Conservation (phyloP, 2,797 vertebrate genomes). For the Parotocinclus haroldoi region DNA sequence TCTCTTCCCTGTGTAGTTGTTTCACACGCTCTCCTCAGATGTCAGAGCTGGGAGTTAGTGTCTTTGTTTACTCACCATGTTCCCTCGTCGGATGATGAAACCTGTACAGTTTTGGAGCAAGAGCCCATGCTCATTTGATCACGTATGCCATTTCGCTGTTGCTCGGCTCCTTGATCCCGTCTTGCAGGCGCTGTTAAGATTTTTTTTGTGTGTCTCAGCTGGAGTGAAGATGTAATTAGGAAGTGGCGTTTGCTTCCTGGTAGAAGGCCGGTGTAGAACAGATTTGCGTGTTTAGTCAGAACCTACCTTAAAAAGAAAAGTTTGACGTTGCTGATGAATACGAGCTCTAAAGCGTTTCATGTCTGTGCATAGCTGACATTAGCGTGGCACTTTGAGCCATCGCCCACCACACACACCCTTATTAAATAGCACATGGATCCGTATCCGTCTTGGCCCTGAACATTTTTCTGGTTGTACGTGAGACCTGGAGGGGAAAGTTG, state of each 20-base stretch:
- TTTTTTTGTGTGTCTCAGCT: constrained; percentile 48
- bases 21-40: constrained; percentile 44
- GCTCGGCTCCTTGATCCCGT: constrained; percentile 62
- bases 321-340: no score
- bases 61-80: constrained; percentile 62
- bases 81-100: constrained; percentile 77
- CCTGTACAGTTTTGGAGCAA: constrained; percentile 70
- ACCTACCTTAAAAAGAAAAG: no score
- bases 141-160: constrained; percentile 44
- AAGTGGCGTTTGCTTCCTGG: constrained; percentile 49
- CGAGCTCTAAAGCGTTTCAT: constrained; percentile 73
- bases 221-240: constrained; percentile 53
- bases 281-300: background rate
- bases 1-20: constrained; percentile 4
- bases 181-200: constrained; percentile 52
- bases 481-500: no score
- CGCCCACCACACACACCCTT: constrained; percentile 92
- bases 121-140: constrained; percentile 56
- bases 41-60: constrained; percentile 57
- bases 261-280: background rate
- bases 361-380: constrained; percentile 83
- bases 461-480: no score
- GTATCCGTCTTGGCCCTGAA: background rate
- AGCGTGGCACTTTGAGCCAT: constrained; percentile 92
- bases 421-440: constrained; percentile 41